phyloP scores from a whole-genome alignment of 2,888 invertebrate species.

The Tillus elongatus region DNA sequence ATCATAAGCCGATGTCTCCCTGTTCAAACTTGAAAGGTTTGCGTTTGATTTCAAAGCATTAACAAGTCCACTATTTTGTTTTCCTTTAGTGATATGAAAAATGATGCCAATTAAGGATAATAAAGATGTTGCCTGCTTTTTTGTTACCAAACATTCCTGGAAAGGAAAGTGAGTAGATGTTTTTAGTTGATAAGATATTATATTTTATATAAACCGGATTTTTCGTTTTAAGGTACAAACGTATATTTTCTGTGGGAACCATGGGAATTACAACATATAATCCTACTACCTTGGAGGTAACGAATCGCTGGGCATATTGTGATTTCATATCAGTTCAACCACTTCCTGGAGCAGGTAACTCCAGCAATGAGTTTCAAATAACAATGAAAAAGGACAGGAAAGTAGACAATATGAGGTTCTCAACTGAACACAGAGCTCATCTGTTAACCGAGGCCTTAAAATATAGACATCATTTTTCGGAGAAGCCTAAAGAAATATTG shows the following conservation, averaged over 20 bases:
- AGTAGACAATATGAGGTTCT: constrained; percentile 89
- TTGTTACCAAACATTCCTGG: constrained; percentile 97
- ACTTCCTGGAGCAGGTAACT: constrained; percentile 42
- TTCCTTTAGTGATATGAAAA: too few species aligned
- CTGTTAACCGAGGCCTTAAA: constrained; percentile 85
- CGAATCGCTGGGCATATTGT: constrained; percentile 74
- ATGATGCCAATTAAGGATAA: constrained; percentile 84
- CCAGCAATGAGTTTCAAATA: constrained; percentile 65
- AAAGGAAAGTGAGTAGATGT: constrained; percentile 76
- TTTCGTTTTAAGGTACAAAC: constrained; percentile 66
- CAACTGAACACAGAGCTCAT: constrained; percentile 88
- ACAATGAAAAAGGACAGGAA: constrained; percentile 85
- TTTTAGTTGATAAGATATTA: too few species aligned
- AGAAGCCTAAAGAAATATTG: constrained; percentile 68
- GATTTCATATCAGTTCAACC: constrained; percentile 34
- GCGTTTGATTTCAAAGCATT: too few species aligned
- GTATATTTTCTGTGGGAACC: constrained; percentile 93
- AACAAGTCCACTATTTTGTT: too few species aligned
- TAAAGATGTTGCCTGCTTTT: constrained; percentile 91
- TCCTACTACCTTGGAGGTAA: constrained; percentile 78
- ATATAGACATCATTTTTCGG: constrained; percentile 68
- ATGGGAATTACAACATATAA: constrained; percentile 96
- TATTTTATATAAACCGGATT: constrained; percentile 8
- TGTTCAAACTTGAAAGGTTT: too few species aligned
- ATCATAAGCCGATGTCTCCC: too few species aligned